phyloP scores from a whole-genome alignment of 2,113 vertebrate species.

The Gobiocypris rarus region DNA sequence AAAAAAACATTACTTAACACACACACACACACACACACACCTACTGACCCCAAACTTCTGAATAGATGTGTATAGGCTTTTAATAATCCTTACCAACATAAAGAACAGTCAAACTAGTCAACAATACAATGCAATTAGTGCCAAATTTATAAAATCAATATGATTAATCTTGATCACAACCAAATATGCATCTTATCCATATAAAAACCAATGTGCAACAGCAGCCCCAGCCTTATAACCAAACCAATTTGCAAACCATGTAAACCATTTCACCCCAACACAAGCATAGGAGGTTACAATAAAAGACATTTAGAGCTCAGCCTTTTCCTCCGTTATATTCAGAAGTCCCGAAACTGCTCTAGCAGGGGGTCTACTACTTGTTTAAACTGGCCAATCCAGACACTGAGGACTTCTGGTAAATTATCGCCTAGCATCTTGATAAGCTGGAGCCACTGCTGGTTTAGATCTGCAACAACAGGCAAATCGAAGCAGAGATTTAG shows the following conservation, averaged over 20 bases:
- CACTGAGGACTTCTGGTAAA: conserved; percentile 70
- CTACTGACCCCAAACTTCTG: background rate
- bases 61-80: background rate
- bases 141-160: background rate
- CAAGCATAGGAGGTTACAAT: background rate
- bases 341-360: conserved; percentile 70
- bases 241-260: background rate
- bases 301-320: conserved; percentile 7
- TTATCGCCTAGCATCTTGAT: conserved; percentile 75
- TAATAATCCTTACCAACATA: background rate
- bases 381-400: conserved; percentile 74
- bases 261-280: background rate
- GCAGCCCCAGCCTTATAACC: background rate
- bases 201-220: background rate
- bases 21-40: too few relatives aligned
- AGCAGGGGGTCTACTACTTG: conserved; percentile 62
- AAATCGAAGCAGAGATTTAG: conserved; percentile 57
- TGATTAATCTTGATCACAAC: background rate
- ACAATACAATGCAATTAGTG: background rate
- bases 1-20: too few relatives aligned
- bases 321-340: conserved; percentile 53
- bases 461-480: conserved; percentile 81
- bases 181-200: background rate
- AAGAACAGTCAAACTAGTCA: background rate
- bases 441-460: conserved; percentile 70